phyloP scores from a whole-genome alignment of 2,113 vertebrate species.

The Menura novaehollandiae region DNA sequence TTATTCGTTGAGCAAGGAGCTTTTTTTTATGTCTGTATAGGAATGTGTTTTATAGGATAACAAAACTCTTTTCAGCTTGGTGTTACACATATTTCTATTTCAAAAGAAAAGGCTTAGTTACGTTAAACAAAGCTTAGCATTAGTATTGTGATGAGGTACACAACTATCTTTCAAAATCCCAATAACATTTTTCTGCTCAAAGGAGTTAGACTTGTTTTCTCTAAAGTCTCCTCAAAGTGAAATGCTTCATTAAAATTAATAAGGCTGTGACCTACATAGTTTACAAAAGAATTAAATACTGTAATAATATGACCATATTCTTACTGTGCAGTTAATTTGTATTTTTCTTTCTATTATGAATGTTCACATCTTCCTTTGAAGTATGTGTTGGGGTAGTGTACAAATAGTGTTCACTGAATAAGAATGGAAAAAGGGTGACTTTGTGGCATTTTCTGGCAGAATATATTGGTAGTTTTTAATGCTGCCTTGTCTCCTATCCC shows the following conservation, averaged over 20 bases:
- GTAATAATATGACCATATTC: slow-evolving; percentile 11
- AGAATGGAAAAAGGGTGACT: not conserved
- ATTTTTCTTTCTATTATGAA: not conserved
- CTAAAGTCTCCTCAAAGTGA: slow-evolving; percentile 38
- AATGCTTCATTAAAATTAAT: slow-evolving; percentile 62
- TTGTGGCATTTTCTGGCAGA: not conserved
- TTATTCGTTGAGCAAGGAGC: not conserved
- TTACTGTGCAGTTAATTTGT: slow-evolving; percentile 16
- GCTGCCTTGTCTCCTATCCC: not conserved
- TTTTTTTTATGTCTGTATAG: not conserved
- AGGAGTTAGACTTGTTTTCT: slow-evolving; percentile 37
- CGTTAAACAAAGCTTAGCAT: not conserved
- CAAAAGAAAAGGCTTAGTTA: slow-evolving; percentile 35
- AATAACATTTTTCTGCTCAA: slow-evolving; percentile 30
- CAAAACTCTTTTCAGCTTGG: not conserved
- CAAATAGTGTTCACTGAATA: not conserved
- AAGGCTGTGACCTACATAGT: slow-evolving; percentile 36
- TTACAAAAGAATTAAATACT: slow-evolving; percentile 41
- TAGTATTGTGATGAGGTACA: slow-evolving; percentile 34
- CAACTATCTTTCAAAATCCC: not conserved
- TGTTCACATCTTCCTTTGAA: slow-evolving; percentile 26
- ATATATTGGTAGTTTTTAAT: not conserved
- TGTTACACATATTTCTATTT: not conserved
- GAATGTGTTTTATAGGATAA: not conserved
- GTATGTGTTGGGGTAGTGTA: not conserved